Conservation (phyloP, 2,797 vertebrate genomes). For the Lycodopsis pacificus region DNA sequence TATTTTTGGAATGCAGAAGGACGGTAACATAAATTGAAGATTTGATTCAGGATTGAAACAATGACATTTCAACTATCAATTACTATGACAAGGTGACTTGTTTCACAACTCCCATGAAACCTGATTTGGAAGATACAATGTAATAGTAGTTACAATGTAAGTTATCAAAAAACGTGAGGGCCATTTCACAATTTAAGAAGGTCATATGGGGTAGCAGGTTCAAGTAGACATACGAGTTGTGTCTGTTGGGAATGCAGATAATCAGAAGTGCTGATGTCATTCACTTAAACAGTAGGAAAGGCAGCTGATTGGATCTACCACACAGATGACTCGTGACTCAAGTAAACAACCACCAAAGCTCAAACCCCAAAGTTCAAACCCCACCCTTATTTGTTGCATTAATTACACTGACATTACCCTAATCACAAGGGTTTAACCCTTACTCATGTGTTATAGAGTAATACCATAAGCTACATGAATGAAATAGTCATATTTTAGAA, state of each 20-base stretch:
- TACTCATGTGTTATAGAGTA: not conserved
- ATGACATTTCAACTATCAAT: not conserved
- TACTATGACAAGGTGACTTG: not conserved
- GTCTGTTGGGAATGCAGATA: conserved; percentile 15
- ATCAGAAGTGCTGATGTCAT: conserved; percentile 17
- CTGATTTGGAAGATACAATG: not conserved
- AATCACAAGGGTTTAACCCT: not conserved
- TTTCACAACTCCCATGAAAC: not conserved
- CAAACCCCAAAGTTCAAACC: conserved; percentile 13
- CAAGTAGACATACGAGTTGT: not conserved
- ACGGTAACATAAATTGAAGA: not conserved
- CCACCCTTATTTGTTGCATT: not conserved
- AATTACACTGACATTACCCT: not conserved
- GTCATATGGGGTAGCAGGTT: not conserved
- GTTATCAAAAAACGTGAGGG: not conserved
- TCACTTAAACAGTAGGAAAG: not conserved
- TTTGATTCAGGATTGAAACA: not conserved
- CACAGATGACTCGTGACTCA: conserved; percentile 1
- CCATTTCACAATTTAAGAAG: not conserved
- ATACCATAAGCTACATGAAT: not conserved
- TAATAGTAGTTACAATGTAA: not conserved
- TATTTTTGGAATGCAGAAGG: too few relatives aligned
- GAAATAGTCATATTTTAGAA: not conserved
- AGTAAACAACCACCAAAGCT: not conserved
- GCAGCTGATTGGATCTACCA: conserved; percentile 3